Evolutionary conservation across 2,888 invertebrate species (phyloP).

Genomic region (Erynnis tages): DNA sequence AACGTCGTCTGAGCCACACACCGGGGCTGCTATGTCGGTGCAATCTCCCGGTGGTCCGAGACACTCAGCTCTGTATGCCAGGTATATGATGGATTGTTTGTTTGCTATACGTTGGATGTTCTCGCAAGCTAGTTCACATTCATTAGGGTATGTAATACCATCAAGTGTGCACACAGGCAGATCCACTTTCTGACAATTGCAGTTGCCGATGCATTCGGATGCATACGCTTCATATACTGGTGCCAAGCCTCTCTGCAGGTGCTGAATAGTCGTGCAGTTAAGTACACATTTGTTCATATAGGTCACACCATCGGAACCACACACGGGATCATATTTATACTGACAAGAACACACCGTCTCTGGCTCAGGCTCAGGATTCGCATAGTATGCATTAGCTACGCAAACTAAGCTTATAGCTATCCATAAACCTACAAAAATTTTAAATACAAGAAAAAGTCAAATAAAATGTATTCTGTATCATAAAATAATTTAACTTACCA

Average conservation of each 20-base stretch:
- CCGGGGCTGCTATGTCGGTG: conserved; percentile 32
- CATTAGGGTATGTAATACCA: conserved; percentile 37
- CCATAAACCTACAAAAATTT: neutral
- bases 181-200: conserved; percentile 34
- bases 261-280: conserved; percentile 18
- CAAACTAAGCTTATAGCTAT: neutral
- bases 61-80: conserved; percentile 36
- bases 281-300: conserved; percentile 34
- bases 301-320: conserved; percentile 33
- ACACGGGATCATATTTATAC: conserved; percentile 32
- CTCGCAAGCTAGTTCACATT: conserved; percentile 38
- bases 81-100: conserved; percentile 30
- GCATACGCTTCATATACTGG: conserved; percentile 16
- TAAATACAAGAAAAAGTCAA: neutral
- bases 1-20: conserved; percentile 38
- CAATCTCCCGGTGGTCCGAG: conserved; percentile 34
- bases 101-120: conserved; percentile 31
- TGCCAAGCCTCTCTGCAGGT: conserved; percentile 3
- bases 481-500: no score
- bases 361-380: neutral
- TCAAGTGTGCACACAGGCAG: conserved; percentile 47
- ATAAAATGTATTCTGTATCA: no score
- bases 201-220: conserved; percentile 28
- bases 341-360: conserved; percentile 29
- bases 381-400: neutral